Conservation (phyloP, 1,140 invertebrate species). For the Lordiphosa clarofinis region DNA sequence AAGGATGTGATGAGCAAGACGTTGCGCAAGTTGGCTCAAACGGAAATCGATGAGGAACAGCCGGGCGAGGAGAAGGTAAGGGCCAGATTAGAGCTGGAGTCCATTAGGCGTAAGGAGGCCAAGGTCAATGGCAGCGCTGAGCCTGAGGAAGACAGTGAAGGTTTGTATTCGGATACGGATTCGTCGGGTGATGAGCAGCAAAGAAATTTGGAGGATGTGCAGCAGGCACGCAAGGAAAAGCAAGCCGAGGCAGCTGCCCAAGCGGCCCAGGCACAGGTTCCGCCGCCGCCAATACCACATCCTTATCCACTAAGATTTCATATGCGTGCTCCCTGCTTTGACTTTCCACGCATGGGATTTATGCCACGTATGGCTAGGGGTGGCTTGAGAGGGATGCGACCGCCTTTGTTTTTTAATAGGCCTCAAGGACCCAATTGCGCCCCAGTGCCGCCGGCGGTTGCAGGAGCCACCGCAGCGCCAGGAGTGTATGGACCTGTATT, state of each 20-base stretch:
- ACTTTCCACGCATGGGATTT: constrained; percentile 49
- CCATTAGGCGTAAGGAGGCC: constrained; percentile 29
- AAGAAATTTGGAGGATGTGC: constrained; percentile 50
- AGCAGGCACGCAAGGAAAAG: constrained; percentile 60
- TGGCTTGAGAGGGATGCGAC: constrained; percentile 41
- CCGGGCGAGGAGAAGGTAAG: constrained; percentile 9
- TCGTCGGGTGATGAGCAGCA: constrained; percentile 48
- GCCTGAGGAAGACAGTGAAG: constrained; percentile 53
- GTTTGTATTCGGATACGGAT: constrained; percentile 63
- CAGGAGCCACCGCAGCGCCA: neutral
- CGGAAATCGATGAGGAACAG: constrained; percentile 30
- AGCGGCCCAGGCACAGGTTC: constrained; percentile 32
- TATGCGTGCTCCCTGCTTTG: constrained; percentile 47
- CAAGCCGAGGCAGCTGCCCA: constrained; percentile 43
- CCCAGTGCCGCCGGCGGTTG: too few relatives aligned
- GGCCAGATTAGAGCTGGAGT: constrained; percentile 21
- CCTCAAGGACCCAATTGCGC: too few relatives aligned
- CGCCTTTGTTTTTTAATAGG: constrained; percentile 40
- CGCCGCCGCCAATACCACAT: constrained; percentile 2
- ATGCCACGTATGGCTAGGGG: constrained; percentile 55
- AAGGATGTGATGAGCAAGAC: constrained; percentile 49
- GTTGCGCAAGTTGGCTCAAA: constrained; percentile 42
- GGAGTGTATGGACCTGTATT: constrained; percentile 26
- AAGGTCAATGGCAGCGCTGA: neutral
- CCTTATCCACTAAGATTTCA: constrained; percentile 51